Conservation (phyloP, 2,797 vertebrate genomes). For the Sphenopsis melanotis region DNA sequence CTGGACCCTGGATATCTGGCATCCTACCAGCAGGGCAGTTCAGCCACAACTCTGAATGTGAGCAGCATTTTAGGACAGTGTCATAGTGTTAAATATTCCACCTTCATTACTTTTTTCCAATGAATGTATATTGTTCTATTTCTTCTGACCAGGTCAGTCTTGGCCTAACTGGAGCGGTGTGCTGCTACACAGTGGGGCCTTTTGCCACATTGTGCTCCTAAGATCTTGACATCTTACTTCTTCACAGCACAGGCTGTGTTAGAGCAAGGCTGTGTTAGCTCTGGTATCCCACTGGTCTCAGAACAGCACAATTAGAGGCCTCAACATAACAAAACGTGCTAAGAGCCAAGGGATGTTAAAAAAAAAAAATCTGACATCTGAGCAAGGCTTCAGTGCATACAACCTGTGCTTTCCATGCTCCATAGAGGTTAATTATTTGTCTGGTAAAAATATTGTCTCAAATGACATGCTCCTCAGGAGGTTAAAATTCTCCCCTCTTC, state of each 20-base stretch:
- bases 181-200: neutral
- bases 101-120: neutral
- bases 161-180: neutral
- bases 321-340: neutral
- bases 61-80: neutral
- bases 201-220: neutral
- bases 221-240: neutral
- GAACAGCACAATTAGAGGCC: neutral
- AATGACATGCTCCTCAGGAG: neutral
- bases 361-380: neutral
- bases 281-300: neutral
- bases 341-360: neutral
- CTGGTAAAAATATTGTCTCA: neutral
- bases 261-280: neutral
- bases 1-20: neutral
- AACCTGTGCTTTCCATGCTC: neutral
- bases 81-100: neutral
- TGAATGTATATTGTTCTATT: neutral
- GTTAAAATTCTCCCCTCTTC: neutral
- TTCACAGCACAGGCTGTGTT: neutral
- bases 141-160: neutral
- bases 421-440: neutral
- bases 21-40: neutral
- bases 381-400: neutral
- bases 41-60: neutral